These are phyloP conservation scores for Pissodes strobi DNA, from an alignment of 1,140 invertebrate species.

Conservation along the genomic window DNA sequence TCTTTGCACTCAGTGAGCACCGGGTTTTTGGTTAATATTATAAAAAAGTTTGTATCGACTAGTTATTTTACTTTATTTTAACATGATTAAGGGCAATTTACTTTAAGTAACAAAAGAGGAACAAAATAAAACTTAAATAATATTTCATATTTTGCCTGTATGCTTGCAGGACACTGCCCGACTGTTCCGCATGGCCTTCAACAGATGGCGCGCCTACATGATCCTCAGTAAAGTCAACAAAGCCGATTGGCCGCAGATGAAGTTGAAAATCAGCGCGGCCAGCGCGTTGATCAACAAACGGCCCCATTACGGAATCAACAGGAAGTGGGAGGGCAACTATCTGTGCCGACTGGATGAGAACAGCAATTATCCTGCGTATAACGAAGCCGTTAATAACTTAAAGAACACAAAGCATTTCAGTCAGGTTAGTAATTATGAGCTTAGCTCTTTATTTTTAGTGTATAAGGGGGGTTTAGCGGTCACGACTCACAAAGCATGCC, in stretches of 20 bases:
- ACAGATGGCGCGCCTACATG: slow-evolving; percentile 87
- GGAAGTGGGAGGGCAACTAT: slow-evolving; percentile 93
- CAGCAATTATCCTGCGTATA: slow-evolving; percentile 70
- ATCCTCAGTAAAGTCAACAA: slow-evolving; percentile 78
- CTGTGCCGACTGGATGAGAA: slow-evolving; percentile 79
- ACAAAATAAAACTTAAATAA: no score
- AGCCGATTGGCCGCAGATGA: slow-evolving; percentile 87
- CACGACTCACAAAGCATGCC: no score
- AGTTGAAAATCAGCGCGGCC: slow-evolving; percentile 77
- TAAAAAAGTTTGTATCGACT: no score
- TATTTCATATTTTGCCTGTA: background rate
- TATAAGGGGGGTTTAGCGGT: no score
- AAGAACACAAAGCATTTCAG: slow-evolving; percentile 74
- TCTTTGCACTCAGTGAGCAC: no score
- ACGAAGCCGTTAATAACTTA: slow-evolving; percentile 70
- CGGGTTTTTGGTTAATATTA: no score
- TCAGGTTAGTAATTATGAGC: slow-evolving; percentile 48
- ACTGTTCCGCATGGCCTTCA: slow-evolving; percentile 53
- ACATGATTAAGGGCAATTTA: no score
- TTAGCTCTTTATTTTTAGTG: background rate
- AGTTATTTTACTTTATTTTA: no score
- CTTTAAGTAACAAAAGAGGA: no score
- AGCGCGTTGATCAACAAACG: slow-evolving; percentile 76
- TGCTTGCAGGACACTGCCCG: slow-evolving; percentile 18
- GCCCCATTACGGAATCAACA: slow-evolving; percentile 77